phyloP scores from a whole-genome alignment of 2,797 vertebrate species.

The Characodon lateralis region DNA sequence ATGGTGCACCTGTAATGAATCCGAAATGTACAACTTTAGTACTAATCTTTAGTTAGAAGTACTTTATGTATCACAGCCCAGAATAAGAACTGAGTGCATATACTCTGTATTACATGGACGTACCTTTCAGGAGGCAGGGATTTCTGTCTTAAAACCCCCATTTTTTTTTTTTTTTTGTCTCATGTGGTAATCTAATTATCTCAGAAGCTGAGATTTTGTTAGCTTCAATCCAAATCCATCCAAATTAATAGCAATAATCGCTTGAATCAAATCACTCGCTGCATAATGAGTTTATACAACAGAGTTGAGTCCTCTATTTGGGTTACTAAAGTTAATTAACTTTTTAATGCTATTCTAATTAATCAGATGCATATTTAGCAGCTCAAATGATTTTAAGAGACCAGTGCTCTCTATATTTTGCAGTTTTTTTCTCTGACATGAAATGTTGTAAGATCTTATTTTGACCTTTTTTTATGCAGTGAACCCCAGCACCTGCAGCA shows the following conservation, averaged over 20 bases:
- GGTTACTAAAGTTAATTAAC: neutral
- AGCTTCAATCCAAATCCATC: too few species aligned
- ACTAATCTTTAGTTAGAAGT: neutral
- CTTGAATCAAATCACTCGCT: too few species aligned
- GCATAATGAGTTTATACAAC: too few species aligned
- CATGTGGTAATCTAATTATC: too few species aligned
- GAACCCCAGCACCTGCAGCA: conserved; percentile 87
- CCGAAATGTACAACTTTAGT: neutral
- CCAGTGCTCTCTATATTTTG: neutral
- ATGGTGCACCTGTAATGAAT: neutral
- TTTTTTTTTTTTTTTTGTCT: too few species aligned
- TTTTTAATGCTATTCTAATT: neutral
- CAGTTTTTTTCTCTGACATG: neutral
- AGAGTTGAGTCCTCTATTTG: too few species aligned
- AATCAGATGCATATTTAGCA: neutral
- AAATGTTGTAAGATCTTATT: neutral
- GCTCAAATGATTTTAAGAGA: neutral
- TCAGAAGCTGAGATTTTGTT: too few species aligned
- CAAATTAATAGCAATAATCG: too few species aligned
- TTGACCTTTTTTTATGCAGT: conserved; percentile 70
- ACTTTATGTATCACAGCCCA: neutral
- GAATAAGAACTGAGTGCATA: neutral
- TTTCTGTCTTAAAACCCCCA: too few species aligned
- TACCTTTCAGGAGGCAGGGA: too few species aligned
- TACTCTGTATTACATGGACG: too few species aligned